Percentiles rank a stretch among this genome's conserved stretches.
phyloP scores from a whole-genome alignment of 2,113 vertebrate genomes.

The Vombatus ursinus region DNA sequence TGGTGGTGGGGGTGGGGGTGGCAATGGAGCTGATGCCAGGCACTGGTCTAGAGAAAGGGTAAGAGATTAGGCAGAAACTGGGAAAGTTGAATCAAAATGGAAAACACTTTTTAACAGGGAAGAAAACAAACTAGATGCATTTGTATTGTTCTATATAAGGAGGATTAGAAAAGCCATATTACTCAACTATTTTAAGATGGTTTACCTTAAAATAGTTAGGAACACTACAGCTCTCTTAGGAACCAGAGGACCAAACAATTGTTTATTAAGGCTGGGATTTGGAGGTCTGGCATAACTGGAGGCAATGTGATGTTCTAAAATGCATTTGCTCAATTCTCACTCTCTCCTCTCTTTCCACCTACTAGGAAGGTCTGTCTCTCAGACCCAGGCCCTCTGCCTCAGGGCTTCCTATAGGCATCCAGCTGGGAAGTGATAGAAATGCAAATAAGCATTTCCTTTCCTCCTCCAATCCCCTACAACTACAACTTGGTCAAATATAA shows the following conservation, averaged over 20 bases:
- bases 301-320: not conserved
- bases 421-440: not conserved
- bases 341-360: fast-evolving
- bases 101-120: not conserved
- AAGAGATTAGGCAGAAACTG: not conserved
- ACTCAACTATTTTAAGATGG: not conserved
- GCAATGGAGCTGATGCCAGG: not conserved
- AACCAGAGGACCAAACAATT: not conserved
- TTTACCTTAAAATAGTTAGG: not conserved
- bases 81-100: not conserved
- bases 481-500: not conserved
- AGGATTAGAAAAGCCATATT: not conserved
- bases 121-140: not conserved
- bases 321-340: not conserved
- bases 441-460: not conserved
- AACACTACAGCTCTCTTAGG: not conserved
- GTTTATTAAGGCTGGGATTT: not conserved
- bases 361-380: not conserved
- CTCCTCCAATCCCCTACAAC: not conserved
- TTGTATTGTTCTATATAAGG: not conserved
- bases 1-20: no score
- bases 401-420: not conserved
- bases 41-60: not conserved
- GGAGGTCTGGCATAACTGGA: not conserved
- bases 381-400: not conserved